Conservation (phyloP, 2,113 vertebrate genomes). For the Amphiprion percula region DNA sequence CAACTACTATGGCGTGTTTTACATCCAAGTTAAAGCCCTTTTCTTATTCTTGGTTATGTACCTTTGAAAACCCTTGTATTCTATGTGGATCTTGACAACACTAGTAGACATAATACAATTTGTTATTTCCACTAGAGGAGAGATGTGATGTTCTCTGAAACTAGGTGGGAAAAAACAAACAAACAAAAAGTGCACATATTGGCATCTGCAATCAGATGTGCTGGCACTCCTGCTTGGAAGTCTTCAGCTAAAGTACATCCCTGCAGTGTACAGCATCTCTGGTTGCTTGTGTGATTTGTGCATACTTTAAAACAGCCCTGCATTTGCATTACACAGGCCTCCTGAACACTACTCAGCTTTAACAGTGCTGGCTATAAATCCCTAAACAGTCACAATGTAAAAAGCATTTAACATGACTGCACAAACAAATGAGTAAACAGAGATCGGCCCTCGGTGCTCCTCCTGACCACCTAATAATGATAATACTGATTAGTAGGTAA, state of each 20-base stretch:
- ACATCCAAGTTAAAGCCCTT: too few species aligned
- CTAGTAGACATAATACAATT: too few species aligned
- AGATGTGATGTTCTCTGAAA: too few species aligned
- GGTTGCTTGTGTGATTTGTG: constrained; percentile 16
- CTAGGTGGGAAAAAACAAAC: too few species aligned
- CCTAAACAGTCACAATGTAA: constrained; percentile 44
- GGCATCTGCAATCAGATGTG: too few species aligned
- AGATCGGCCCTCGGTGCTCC: constrained; percentile 28
- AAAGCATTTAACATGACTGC: constrained; percentile 47
- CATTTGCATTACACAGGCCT: constrained; percentile 9
- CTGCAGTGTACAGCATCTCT: neutral
- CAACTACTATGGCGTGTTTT: too few species aligned
- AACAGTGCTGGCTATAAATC: constrained; percentile 40
- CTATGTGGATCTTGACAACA: too few species aligned
- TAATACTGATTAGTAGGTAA: constrained; percentile 59
- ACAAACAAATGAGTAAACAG: constrained; percentile 48
- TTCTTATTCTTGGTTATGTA: too few species aligned
- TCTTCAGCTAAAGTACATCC: neutral
- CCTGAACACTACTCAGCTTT: constrained; percentile 20
- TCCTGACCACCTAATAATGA: constrained; percentile 51
- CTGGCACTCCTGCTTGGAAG: neutral
- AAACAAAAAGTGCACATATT: too few species aligned
- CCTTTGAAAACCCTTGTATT: too few species aligned
- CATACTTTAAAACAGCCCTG: constrained; percentile 28
- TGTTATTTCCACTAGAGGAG: too few species aligned